Conservation (phyloP, 1,140 invertebrate species). For the Frieseomelitta varia region DNA sequence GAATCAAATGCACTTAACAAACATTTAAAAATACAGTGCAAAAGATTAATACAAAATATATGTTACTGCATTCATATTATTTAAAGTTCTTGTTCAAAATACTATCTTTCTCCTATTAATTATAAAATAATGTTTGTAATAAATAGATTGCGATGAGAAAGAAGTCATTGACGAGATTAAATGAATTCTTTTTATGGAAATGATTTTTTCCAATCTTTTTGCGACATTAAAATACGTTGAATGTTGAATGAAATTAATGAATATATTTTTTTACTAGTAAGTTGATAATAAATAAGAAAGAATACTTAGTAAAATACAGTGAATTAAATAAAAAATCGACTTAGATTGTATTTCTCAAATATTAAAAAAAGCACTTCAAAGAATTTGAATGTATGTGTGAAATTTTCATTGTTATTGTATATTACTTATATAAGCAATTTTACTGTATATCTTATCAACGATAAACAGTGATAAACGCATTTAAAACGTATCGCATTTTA, state of each 20-base stretch:
- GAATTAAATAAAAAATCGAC: constrained; percentile 27
- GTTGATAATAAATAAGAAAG: constrained; percentile 47
- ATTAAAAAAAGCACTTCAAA: constrained; percentile 22
- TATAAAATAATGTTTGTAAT: constrained; percentile 44
- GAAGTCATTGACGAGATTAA: constrained; percentile 38
- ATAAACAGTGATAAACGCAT: constrained; percentile 53
- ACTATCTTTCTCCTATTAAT: constrained; percentile 14
- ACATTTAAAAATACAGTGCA: constrained; percentile 42
- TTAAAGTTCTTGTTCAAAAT: constrained; percentile 39
- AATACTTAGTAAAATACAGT: constrained; percentile 34
- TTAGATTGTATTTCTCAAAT: constrained; percentile 60
- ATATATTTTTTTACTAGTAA: constrained; percentile 77
- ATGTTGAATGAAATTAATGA: constrained; percentile 54
- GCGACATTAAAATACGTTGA: constrained; percentile 56
- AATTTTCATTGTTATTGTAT: constrained; percentile 44
- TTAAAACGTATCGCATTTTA: constrained; percentile 55
- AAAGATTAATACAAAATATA: constrained; percentile 35
- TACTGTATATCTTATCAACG: constrained; percentile 20
- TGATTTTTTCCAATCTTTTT: constrained; percentile 59
- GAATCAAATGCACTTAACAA: constrained; percentile 63
- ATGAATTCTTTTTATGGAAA: constrained; percentile 45
- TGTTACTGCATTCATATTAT: constrained; percentile 51
- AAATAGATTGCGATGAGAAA: constrained; percentile 14
- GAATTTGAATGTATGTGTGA: constrained; percentile 1
- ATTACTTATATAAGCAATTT: constrained; percentile 46